Evolutionary conservation across 2,113 vertebrate species (phyloP), one percentile per base, ranked within the genome.

Genomic region (Ictidomys tridecemlineatus): DNA sequence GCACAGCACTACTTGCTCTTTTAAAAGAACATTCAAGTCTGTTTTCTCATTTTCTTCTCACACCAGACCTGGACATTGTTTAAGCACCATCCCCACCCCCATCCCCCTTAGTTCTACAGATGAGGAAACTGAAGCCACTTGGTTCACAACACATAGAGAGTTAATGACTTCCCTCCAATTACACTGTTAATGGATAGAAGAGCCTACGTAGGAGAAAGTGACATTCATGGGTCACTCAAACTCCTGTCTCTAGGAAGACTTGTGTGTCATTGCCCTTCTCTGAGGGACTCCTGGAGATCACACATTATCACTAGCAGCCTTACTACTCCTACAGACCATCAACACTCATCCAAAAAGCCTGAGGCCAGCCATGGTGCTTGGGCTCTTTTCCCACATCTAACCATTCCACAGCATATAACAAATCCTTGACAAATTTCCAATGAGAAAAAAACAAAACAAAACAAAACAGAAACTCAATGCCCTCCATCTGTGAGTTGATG

Each of bases 391-490:
- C 84, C 65, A 90, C 18, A 89, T 88, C 45, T 93, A 89, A 83
- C 61, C 69, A 88, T 82, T 96, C 32, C 22, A 91, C 39, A 96
- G 48, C 58, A 94, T 94, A 78, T 42, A 94, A 51, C 34, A 94
- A 95, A 82, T 63, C 24, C 17, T 91, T 97, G 77, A 94, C 22
- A 94, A 93, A 56, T 89, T 94, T 95, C 73, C 53, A 96, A 56
- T 83, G 63, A 82, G n/a, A 67, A 96, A 93, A 90, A 85, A 69
- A 39, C 56, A 58, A 83, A n/a, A 63, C n/a, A 51, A 86, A 65
- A 42, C 39, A 42, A 5, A 42, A 42, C 37, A 82, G 53, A 82
- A 85, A 83, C 61, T 37, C 96, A 95, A 92, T 56, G 14, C 0
- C 63, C 58, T 93, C 82, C 51, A 77, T 93, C 34, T 87, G 76